Evolutionary conservation across 2,888 invertebrate species (phyloP), one percentile per base, ranked within the genome.

Genomic region (Mycalesis mineus): DNA sequence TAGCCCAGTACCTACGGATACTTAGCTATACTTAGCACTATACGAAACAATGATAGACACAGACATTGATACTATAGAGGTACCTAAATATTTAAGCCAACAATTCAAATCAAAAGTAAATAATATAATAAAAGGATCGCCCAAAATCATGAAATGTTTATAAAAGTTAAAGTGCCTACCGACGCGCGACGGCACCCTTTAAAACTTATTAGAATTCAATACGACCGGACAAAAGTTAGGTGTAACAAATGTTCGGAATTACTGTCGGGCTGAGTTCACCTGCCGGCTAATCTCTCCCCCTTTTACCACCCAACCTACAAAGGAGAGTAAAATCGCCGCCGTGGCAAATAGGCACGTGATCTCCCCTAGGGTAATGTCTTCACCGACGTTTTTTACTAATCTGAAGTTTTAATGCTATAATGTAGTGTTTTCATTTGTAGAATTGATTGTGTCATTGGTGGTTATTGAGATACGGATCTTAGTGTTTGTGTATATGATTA

Each of bases 141-240:
- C 9, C 11, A 11, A 33, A 11, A 33, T 33, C 15, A 14, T 44
- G 44, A 29, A 44, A 14, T 28, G 13, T 33, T 44, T 44, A 44
- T 8, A 5, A 44, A 29, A 13, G 44, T 33, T 13, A 33, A 13
- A 5, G 15, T 45, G 7, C 15, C 13, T 2, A 14, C n/a, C n/a
- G 29, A 29, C 11, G 11, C 8, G 8, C 13, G 9, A 7, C n/a
- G 22, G 17, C 17, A n/a, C 36, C 49, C 7, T 59, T 47, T 40
- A 39, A 28, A 29, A 13, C 45, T 55, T 50, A 59, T 59, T 51
- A 55, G 51, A 39, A 59, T 59, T 59, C 58, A 55, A 59, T 59
- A 41, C 49, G 55, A 40, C 37, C 33, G 47, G 33, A 51, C 37
- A 22, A 55, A 59, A 59, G 58, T 59, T 59, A 47, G 50, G 45